These are phyloP conservation scores for Apeira syringaria DNA, from an alignment of 2,888 invertebrate genomes.

Conservation along the genomic window DNA sequence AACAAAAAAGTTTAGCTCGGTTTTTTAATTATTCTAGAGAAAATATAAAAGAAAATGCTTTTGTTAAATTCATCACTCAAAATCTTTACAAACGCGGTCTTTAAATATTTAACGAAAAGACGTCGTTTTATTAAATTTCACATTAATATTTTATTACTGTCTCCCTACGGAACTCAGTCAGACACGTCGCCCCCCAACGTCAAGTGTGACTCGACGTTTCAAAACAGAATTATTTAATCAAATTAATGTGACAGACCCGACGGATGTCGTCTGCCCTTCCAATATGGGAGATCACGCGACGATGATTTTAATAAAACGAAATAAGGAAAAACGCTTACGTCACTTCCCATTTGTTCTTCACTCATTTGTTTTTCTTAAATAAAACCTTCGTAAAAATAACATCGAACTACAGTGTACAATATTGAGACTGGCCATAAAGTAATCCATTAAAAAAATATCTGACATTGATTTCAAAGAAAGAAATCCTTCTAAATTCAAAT, in stretches of 20 bases:
- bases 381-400: background rate
- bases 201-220: slow-evolving; percentile 30
- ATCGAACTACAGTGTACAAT: background rate
- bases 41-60: no score
- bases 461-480: background rate
- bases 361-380: slow-evolving; percentile 3
- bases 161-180: slow-evolving; percentile 27
- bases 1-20: no score
- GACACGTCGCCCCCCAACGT: slow-evolving; percentile 20
- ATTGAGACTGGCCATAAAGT: background rate
- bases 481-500: slow-evolving; percentile 10
- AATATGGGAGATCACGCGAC: slow-evolving; percentile 32
- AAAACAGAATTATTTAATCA: slow-evolving; percentile 44
- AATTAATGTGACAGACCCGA: slow-evolving; percentile 50
- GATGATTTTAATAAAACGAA: slow-evolving; percentile 31
- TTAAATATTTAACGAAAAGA: background rate
- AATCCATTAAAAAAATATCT: background rate
- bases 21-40: no score
- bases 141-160: slow-evolving; percentile 13
- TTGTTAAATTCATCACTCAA: no score
- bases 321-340: slow-evolving; percentile 20
- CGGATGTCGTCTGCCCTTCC: slow-evolving; percentile 39
- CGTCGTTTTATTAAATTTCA: slow-evolving; percentile 5
- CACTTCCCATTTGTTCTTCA: slow-evolving; percentile 16
- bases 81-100: no score